phyloP scores from a whole-genome alignment of 2,113 vertebrate species.

The Cebus imitator region DNA sequence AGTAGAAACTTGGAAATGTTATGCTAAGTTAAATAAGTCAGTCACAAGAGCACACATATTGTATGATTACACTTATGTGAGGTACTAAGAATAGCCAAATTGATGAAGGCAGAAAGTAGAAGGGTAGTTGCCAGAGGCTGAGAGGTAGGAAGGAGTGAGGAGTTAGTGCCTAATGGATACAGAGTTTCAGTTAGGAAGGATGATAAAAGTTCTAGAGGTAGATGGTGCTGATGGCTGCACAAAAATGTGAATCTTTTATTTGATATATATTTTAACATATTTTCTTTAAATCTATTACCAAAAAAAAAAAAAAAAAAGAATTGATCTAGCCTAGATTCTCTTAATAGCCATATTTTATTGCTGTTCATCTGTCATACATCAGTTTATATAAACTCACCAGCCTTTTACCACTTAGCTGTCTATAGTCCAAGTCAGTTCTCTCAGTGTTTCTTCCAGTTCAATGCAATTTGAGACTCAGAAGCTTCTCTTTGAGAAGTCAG shows the following conservation, averaged over 20 bases:
- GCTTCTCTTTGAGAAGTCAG: slow-evolving; percentile 33
- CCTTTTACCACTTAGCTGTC: slow-evolving; percentile 12
- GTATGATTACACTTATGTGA: not conserved
- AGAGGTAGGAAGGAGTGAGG: not conserved
- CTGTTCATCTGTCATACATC: not conserved
- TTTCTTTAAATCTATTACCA: not conserved
- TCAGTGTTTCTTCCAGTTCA: slow-evolving; percentile 23
- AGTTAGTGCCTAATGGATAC: not conserved
- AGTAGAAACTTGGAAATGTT: not conserved
- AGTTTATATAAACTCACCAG: not conserved
- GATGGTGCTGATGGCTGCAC: not conserved
- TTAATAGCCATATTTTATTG: not conserved
- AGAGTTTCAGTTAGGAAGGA: slow-evolving; percentile 22
- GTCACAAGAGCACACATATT: not conserved
- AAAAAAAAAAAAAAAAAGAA: not conserved
- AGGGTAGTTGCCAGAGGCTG: not conserved
- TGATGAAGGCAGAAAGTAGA: not conserved
- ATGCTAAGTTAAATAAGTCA: not conserved
- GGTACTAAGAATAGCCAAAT: not conserved
- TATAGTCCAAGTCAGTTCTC: not conserved
- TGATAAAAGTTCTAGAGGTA: not conserved
- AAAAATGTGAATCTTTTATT: not conserved
- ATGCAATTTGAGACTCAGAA: slow-evolving; percentile 16
- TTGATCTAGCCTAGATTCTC: not conserved
- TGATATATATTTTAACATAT: not conserved